Conservation (phyloP, 2,113 vertebrate genomes). For the Azemiops feae region DNA sequence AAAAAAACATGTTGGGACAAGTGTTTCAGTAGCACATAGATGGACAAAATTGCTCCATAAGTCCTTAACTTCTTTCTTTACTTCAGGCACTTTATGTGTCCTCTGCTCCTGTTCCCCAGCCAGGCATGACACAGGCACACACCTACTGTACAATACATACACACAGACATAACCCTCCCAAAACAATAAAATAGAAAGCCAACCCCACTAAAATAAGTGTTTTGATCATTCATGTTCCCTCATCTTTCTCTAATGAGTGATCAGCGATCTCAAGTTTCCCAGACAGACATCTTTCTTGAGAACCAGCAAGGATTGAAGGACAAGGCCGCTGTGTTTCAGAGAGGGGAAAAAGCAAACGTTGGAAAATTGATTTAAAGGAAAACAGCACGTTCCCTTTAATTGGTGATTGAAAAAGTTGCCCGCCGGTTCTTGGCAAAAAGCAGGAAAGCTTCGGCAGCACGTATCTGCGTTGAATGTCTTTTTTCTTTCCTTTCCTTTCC, state of each 20-base stretch:
- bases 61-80: neutral
- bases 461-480: neutral
- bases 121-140: too few relatives aligned
- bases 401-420: slow-evolving; percentile 14
- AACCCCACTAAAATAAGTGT: neutral
- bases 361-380: slow-evolving; percentile 33
- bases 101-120: slow-evolving; percentile 19
- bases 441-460: neutral
- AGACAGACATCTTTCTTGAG: neutral
- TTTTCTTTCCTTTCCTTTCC: neutral
- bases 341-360: slow-evolving; percentile 24
- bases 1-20: too few relatives aligned
- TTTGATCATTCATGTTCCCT: neutral
- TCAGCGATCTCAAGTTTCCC: slow-evolving; percentile 33
- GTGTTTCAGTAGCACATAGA: neutral
- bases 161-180: too few relatives aligned
- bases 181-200: neutral
- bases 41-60: neutral
- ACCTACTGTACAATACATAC: too few relatives aligned
- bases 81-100: slow-evolving; percentile 14
- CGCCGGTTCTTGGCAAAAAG: slow-evolving; percentile 18
- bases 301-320: neutral
- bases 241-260: slow-evolving; percentile 6
- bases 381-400: slow-evolving; percentile 40
- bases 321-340: neutral